These are phyloP conservation scores for Hydra vulgaris DNA, from an alignment of 30 jellyfish, hydroid and myxozoan species.

Conservation along the genomic window DNA sequence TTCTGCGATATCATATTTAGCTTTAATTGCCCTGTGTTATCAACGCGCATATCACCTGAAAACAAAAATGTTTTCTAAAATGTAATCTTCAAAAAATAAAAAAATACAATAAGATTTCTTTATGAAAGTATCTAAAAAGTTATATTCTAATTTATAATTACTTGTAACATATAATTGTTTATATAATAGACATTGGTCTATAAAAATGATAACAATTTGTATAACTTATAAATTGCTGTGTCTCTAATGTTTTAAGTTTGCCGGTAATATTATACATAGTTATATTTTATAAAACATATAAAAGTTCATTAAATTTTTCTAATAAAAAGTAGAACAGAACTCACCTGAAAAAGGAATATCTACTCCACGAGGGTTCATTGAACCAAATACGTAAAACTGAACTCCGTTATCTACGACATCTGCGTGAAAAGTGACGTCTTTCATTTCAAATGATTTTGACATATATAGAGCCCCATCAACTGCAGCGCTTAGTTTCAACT, in stretches of 20 bases:
- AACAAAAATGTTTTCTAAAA: background rate
- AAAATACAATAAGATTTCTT: background rate
- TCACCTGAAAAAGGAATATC: conserved; percentile 26
- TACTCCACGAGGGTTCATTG: conserved; percentile 16
- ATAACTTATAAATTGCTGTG: too few species aligned
- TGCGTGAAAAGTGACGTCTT: conserved; percentile 16
- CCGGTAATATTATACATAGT: background rate
- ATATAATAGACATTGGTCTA: too few species aligned
- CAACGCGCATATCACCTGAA: conserved; percentile 33
- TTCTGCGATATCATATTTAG: conserved; percentile 16
- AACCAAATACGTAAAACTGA: conserved; percentile 12
- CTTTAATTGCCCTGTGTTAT: conserved; percentile 24
- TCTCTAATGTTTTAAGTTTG: background rate
- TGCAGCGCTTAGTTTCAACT: conserved; percentile 15
- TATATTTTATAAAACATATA: background rate
- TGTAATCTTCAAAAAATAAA: too few species aligned
- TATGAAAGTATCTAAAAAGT: too few species aligned
- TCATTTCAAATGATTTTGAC: conserved; percentile 23
- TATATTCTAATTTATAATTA: too few species aligned
- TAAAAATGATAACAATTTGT: too few species aligned
- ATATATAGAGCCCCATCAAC: conserved; percentile 8
- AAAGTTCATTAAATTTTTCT: background rate
- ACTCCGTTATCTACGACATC: conserved; percentile 30
- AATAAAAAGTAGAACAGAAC: background rate
- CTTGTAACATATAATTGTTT: too few species aligned